Conservation (phyloP, 2,113 vertebrate species). For the Takifugu flavidus region DNA sequence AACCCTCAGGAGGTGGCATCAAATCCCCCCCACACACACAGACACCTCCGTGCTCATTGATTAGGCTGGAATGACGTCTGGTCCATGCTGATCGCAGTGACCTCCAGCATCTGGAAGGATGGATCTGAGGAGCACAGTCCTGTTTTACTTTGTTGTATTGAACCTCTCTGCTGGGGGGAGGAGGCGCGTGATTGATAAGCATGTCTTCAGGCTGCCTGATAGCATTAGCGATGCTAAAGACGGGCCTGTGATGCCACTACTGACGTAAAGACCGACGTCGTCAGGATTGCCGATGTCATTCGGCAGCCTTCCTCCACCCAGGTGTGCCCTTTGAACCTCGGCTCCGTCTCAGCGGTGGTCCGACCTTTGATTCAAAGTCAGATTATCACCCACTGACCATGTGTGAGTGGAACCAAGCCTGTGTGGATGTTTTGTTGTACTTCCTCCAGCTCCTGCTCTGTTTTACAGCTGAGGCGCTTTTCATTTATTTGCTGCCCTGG, state of each 20-base stretch:
- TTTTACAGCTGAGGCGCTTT: slow-evolving; percentile 22
- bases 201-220: slow-evolving; percentile 23
- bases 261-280: slow-evolving; percentile 35
- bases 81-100: slow-evolving; percentile 54
- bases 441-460: slow-evolving; percentile 1
- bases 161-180: slow-evolving; percentile 21
- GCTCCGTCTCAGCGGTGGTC: slow-evolving; percentile 31
- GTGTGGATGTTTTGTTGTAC: no score
- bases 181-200: slow-evolving; percentile 26
- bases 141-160: slow-evolving; percentile 31
- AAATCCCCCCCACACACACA: slow-evolving; percentile 24
- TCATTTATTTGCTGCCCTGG: slow-evolving; percentile 1
- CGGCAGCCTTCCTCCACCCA: slow-evolving; percentile 22
- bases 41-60: slow-evolving; percentile 44
- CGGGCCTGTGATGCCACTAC: slow-evolving; percentile 14
- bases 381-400: slow-evolving; percentile 48
- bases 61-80: slow-evolving; percentile 43
- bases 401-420: slow-evolving; percentile 37
- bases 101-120: slow-evolving; percentile 23
- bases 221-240: slow-evolving; percentile 13
- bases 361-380: slow-evolving; percentile 61
- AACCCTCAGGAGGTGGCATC: slow-evolving; percentile 36
- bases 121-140: slow-evolving; percentile 13
- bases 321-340: slow-evolving; percentile 14
- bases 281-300: slow-evolving; percentile 37